Conservation (phyloP, 2,797 vertebrate species). For the Craterocephalus amniculus region DNA sequence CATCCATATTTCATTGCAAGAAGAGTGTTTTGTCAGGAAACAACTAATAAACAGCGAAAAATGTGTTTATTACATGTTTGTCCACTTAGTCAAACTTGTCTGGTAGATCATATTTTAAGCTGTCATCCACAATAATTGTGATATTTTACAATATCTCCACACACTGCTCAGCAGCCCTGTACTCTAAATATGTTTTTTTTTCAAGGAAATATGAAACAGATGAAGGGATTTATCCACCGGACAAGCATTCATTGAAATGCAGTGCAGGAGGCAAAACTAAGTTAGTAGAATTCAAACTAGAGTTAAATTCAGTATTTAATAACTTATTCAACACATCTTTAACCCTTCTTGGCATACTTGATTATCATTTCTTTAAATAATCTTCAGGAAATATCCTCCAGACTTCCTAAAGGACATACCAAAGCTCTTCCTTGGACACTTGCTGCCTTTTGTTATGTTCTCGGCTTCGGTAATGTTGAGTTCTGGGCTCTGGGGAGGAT, state of each 20-base stretch:
- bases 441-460: not conserved
- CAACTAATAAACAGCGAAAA: not conserved
- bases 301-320: not conserved
- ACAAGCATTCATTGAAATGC: not conserved
- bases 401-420: not conserved
- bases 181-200: not conserved
- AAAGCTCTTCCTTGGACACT: not conserved
- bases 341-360: not conserved
- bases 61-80: not conserved
- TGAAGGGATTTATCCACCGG: not conserved
- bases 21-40: not conserved
- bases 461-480: not conserved
- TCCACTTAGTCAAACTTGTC: not conserved
- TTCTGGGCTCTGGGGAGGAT: not conserved
- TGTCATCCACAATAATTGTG: not conserved
- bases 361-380: not conserved
- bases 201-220: not conserved
- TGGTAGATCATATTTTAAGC: not conserved
- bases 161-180: not conserved
- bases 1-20: not conserved
- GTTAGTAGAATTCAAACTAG: not conserved
- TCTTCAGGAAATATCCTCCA: not conserved
- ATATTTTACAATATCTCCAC: not conserved
- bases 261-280: not conserved
- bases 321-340: not conserved